These are phyloP conservation scores for Nasonia giraulti DNA, from an alignment of 1,140 invertebrate species.

Conservation along the genomic window DNA sequence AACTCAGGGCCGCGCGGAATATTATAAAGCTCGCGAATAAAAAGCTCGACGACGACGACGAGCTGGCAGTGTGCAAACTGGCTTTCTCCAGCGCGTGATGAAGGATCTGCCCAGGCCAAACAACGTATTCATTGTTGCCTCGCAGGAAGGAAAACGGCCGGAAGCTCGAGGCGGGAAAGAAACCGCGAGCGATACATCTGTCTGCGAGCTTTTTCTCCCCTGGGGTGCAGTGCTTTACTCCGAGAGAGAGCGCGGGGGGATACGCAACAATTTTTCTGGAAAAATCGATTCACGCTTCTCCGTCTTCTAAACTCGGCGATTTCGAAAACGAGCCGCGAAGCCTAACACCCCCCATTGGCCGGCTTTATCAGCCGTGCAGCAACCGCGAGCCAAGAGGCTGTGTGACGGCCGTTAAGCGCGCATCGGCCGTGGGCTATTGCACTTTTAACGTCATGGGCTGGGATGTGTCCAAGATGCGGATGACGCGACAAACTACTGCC, in stretches of 20 bases:
- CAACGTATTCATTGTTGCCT: slow-evolving; percentile 47
- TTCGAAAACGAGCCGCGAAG: neutral
- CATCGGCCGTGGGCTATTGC: slow-evolving; percentile 63
- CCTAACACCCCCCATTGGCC: neutral
- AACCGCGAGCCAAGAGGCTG: slow-evolving; percentile 57
- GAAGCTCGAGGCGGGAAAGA: slow-evolving; percentile 28
- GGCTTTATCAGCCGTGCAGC: slow-evolving; percentile 48
- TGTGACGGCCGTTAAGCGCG: slow-evolving; percentile 63
- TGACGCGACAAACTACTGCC: slow-evolving; percentile 37
- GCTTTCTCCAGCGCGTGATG: slow-evolving; percentile 33
- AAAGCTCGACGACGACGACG: slow-evolving; percentile 1
- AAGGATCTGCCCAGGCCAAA: slow-evolving; percentile 38
- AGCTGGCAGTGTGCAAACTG: slow-evolving; percentile 5
- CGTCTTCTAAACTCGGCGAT: neutral
- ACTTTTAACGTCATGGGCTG: slow-evolving; percentile 63
- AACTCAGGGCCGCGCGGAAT: neutral
- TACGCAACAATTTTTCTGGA: neutral
- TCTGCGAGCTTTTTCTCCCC: slow-evolving; percentile 13
- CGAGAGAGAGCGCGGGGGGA: neutral
- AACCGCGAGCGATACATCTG: slow-evolving; percentile 43
- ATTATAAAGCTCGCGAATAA: slow-evolving; percentile 6
- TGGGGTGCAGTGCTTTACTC: neutral
- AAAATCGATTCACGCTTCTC: neutral
- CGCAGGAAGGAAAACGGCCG: slow-evolving; percentile 32
- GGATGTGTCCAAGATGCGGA: slow-evolving; percentile 62